phyloP scores from a whole-genome alignment of 2,888 invertebrate genomes.

The Subacronicta megacephala region DNA sequence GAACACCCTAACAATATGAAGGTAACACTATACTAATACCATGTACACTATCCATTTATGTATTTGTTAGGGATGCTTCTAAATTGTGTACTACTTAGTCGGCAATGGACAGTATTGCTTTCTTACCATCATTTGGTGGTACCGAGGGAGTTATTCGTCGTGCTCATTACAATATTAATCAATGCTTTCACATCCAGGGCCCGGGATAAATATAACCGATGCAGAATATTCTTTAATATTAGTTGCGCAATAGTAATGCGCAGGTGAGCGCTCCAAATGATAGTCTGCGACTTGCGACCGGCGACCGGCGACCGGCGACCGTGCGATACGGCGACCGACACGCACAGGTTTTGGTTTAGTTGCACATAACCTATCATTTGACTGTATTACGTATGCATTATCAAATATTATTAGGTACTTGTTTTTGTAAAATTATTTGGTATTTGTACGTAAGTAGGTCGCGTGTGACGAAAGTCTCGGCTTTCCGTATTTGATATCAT shows the following conservation, averaged over 20 bases:
- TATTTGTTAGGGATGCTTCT: neutral
- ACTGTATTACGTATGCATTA: conserved; percentile 47
- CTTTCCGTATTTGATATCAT: conserved; percentile 22
- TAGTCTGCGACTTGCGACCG: conserved; percentile 51
- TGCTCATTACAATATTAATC: conserved; percentile 87
- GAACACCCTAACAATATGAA: conserved; percentile 4
- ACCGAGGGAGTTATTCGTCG: conserved; percentile 65
- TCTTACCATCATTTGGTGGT: conserved; percentile 43
- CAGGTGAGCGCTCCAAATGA: conserved; percentile 67
- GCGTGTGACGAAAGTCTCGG: conserved; percentile 15
- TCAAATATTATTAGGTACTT: conserved; percentile 49
- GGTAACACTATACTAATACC: neutral
- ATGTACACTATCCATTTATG: conserved; percentile 23
- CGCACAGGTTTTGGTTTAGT: conserved; percentile 44
- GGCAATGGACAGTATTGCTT: conserved; percentile 10
- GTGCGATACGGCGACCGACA: conserved; percentile 48
- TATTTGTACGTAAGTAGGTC: conserved; percentile 6
- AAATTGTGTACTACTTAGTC: neutral
- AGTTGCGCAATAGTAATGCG: conserved; percentile 75
- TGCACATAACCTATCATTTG: conserved; percentile 39
- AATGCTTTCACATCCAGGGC: conserved; percentile 76
- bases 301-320: conserved; percentile 41
- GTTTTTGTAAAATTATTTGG: conserved; percentile 40
- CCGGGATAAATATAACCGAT: conserved; percentile 72
- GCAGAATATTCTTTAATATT: conserved; percentile 73